Evolutionary conservation across 2,888 invertebrate genomes (phyloP), one percentile per base, ranked within the genome.

Genomic region (Melieria omissa): DNA sequence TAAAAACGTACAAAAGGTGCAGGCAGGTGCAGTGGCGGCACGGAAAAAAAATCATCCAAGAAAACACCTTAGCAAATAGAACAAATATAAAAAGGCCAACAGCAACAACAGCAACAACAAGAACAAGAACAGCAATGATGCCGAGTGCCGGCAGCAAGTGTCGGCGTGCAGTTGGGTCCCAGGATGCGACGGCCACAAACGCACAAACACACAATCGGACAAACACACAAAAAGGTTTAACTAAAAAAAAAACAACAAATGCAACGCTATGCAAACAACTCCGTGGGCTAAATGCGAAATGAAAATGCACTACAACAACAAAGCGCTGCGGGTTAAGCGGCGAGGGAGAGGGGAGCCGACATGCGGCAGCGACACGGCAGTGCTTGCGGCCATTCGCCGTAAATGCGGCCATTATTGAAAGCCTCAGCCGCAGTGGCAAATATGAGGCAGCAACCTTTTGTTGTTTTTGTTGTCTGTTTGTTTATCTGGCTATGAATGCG

Each of bases 1-100:
- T 86, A 85, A 85, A 85, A 85, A 82, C 82, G 82, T 82, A 84
- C 84, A 84, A 84, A 86, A 84, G 85, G 82, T 83, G 84, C 82
- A 81, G 79, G 71, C 71, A 61, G 29, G 29, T 29, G 29, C 29
- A 29, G 29, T 29, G 29, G 29, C 29, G 29, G 29, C 29, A 67
- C 74, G 41, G 63, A 55, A 67, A 68, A 65, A 63, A 65, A 65
- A 45, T 12, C 7, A 12, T 45, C 2, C 7, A 44, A 72, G 62
- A 70, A 14, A n/a, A 64, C 29, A 5, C 45, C 47, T 14, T 57
- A 46, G 47, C n/a, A 67, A 60, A 46, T 65, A 57, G 8, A 47
- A 14, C 41, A n/a, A 46, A 29, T 57, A 14, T n/a, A 55, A 12
- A 16, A 6, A 66, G 46, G 46, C 46, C 44, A 66, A 46, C 47